Evolutionary conservation across 2,113 vertebrate genomes (phyloP).

Genomic region (Crotalus viridis): DNA sequence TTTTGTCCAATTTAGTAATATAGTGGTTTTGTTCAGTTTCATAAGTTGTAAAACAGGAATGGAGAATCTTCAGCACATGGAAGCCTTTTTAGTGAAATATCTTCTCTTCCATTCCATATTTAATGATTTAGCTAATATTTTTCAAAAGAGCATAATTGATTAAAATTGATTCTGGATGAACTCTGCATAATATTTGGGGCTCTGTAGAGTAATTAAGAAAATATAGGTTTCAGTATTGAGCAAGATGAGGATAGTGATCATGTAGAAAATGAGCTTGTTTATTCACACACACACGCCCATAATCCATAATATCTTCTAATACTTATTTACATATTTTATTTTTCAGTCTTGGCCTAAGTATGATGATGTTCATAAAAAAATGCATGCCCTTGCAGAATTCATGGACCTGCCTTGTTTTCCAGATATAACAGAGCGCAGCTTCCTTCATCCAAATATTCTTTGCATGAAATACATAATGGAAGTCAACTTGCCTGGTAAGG

Average conservation of each 20-base stretch:
- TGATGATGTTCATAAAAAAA: constrained; percentile 70
- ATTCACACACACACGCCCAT: not conserved
- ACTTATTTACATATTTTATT: constrained; percentile 30
- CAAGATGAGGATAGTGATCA: not conserved
- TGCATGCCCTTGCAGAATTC: constrained; percentile 67
- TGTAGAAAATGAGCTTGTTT: not conserved
- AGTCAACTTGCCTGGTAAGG: constrained; percentile 87
- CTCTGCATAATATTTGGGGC: not conserved
- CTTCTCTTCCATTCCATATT: not conserved
- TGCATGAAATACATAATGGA: constrained; percentile 87
- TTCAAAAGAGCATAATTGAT: not conserved
- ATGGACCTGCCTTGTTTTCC: constrained; percentile 86
- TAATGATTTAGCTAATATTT: not conserved
- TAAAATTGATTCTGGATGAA: not conserved
- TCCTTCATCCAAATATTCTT: constrained; percentile 84
- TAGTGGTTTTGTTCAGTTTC: not conserved
- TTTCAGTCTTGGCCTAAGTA: constrained; percentile 81
- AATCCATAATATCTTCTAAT: not conserved
- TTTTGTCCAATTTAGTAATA: not conserved
- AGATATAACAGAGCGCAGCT: constrained; percentile 75
- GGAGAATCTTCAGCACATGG: not conserved
- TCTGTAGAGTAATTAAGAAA: not conserved
- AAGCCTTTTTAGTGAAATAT: not conserved
- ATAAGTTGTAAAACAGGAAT: not conserved
- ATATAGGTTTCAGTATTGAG: not conserved